These are phyloP conservation scores for Achatina immaculata DNA, from an alignment of 1,140 invertebrate genomes.

Conservation along the genomic window DNA sequence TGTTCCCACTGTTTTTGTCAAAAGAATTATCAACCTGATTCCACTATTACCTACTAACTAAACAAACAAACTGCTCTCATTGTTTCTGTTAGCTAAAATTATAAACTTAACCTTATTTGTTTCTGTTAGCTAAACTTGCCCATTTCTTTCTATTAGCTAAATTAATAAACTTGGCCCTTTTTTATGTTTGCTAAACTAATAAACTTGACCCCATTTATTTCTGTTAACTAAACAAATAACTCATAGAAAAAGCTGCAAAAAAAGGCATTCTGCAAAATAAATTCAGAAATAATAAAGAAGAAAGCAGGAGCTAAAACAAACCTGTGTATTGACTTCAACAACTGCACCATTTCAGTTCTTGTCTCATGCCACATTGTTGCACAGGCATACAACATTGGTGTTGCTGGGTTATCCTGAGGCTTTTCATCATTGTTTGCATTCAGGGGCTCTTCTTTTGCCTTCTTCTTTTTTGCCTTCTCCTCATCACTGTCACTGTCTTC, in stretches of 20 bases:
- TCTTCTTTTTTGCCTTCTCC: too few species aligned
- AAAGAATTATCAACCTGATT: background rate
- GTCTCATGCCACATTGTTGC: constrained; percentile 67
- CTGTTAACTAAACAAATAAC: too few species aligned
- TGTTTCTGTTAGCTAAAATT: too few species aligned
- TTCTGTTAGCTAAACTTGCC: too few species aligned
- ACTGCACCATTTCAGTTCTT: constrained; percentile 59
- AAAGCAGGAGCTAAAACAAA: constrained; percentile 9
- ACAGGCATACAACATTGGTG: constrained; percentile 58
- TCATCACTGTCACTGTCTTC: background rate
- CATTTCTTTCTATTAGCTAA: too few species aligned
- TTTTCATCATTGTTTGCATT: background rate
- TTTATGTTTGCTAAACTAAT: too few species aligned
- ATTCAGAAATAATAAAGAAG: background rate
- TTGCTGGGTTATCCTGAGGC: constrained; percentile 18
- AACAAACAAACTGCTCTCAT: too few species aligned
- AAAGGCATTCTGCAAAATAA: background rate
- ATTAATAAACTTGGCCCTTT: too few species aligned
- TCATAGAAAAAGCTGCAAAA: too few species aligned
- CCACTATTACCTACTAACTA: too few species aligned
- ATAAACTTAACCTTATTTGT: too few species aligned
- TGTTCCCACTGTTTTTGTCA: background rate
- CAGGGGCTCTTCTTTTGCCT: background rate
- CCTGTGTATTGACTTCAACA: constrained; percentile 62
- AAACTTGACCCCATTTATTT: too few species aligned